phyloP scores from a whole-genome alignment of 2,113 vertebrate genomes.

The Ellobius talpinus region DNA sequence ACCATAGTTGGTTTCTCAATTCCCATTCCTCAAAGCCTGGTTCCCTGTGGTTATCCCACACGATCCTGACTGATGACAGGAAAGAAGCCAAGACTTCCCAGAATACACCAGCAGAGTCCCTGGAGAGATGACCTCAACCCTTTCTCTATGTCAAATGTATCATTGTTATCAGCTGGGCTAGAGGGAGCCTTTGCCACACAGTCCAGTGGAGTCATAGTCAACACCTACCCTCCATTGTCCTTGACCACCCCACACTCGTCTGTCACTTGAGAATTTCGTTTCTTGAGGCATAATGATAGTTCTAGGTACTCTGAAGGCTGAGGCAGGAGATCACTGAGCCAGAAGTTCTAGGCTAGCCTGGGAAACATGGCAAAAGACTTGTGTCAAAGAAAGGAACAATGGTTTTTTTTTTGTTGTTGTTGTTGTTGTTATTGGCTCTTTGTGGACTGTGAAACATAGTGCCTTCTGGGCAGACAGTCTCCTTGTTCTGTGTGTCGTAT shows the following conservation, averaged over 20 bases:
- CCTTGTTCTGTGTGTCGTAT: background rate
- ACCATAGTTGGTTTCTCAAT: conserved; percentile 55
- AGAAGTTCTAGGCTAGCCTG: background rate
- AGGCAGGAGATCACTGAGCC: background rate
- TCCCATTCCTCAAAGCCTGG: conserved; percentile 34
- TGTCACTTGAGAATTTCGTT: background rate
- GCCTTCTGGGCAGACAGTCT: background rate
- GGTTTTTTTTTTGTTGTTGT: background rate
- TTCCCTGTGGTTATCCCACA: conserved; percentile 58
- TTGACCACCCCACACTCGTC: rapidly evolving
- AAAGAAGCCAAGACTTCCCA: conserved; percentile 61
- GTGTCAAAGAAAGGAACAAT: background rate
- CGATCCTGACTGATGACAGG: conserved; percentile 34
- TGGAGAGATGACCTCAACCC: conserved; percentile 48
- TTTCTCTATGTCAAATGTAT: background rate
- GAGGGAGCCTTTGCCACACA: background rate
- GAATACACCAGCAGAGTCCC: background rate
- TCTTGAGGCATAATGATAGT: background rate
- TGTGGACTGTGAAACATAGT: background rate
- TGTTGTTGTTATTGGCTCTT: background rate
- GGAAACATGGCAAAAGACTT: background rate
- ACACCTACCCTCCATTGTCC: background rate
- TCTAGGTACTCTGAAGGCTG: background rate
- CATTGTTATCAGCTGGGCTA: background rate
- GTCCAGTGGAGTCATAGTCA: background rate